Percentiles rank a stretch among this genome's conserved stretches.
Evolutionary conservation across 2,113 vertebrate genomes (phyloP).

Genomic region (Urocitellus parryii): DNA sequence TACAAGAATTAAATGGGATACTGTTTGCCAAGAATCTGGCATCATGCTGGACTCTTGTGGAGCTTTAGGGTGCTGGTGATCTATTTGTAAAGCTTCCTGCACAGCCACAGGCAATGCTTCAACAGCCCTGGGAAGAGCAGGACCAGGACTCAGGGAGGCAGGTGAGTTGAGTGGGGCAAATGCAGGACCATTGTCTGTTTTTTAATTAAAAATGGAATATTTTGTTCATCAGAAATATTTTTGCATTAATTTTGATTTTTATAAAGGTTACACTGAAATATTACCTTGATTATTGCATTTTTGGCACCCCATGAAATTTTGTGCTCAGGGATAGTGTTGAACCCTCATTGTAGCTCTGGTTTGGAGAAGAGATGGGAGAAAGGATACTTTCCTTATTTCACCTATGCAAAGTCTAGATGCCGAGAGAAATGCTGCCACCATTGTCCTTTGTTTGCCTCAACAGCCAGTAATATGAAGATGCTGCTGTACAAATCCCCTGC

Average conservation of each 20-base stretch:
- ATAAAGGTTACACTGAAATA: background rate
- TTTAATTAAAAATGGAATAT: background rate
- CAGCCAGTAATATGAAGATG: background rate
- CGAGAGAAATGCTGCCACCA: background rate
- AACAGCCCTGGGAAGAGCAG: background rate
- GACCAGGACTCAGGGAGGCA: background rate
- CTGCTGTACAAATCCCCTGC: background rate
- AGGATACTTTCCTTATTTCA: background rate
- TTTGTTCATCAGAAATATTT: conserved; percentile 11
- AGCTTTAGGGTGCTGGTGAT: background rate
- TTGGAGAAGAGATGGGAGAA: background rate
- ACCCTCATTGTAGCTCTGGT: background rate
- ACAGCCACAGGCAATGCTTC: background rate
- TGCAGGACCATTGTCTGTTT: background rate
- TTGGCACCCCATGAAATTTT: background rate
- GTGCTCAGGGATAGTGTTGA: background rate
- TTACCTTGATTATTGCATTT: background rate
- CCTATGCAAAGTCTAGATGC: background rate
- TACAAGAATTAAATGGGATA: background rate
- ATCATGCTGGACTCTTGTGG: no score
- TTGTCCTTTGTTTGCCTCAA: background rate
- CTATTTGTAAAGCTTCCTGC: background rate
- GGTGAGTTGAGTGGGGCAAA: background rate
- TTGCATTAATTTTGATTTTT: background rate
- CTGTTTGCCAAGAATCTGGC: background rate